Evolutionary conservation across 2,113 vertebrate genomes (phyloP), one percentile per base, ranked within the genome.

Genomic region (Eonycteris spelaea): DNA sequence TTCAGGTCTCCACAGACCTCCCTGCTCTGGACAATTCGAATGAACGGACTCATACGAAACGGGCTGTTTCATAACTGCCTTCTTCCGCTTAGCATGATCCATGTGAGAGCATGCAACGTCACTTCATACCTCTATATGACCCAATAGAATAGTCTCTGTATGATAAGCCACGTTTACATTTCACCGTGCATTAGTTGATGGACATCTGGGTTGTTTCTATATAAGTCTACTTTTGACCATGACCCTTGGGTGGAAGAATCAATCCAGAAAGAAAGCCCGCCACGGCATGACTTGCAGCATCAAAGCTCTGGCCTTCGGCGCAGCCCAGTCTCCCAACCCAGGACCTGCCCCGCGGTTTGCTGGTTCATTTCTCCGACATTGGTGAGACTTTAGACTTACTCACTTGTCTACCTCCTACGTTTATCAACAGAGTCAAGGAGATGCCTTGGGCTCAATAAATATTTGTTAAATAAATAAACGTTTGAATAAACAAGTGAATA

Each of bases 241-340:
- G 0, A 65, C 48, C 57, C 35, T 77, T 88, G 80, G 9, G 1
- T 48, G 14, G 22, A 35, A 19, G 33, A 92, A n/a, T 35, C n/a
- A 73, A 48, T 6, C 7, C 16, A 61, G 53, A 86, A 78, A 68
- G 33, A 45, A 63, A 59, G 43, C 53, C 51, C 93, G 38, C n/a
- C 61, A 40, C 51, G 26, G 86, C 88, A 77, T 33, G 18, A 51
- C 48, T 79, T 35, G 87, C 13, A 59, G 48, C 67, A 94, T 84
- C 40, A 74, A 91, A 91, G 96, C n/a, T 74, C 70, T 55, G 13
- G 40, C n/a, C 96, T 92, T 82, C 30, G 4, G 9, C 77, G 38
- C 43, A 59, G 2, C 65, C 48, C 48, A 92, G 22, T 48, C 97
- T 96, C 89, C 48, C 40, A 93, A 94, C 97, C 78, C 67, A 59